These are phyloP conservation scores for Philopotamus ludificatus DNA, from an alignment of 1,140 invertebrate species.

Conservation along the genomic window DNA sequence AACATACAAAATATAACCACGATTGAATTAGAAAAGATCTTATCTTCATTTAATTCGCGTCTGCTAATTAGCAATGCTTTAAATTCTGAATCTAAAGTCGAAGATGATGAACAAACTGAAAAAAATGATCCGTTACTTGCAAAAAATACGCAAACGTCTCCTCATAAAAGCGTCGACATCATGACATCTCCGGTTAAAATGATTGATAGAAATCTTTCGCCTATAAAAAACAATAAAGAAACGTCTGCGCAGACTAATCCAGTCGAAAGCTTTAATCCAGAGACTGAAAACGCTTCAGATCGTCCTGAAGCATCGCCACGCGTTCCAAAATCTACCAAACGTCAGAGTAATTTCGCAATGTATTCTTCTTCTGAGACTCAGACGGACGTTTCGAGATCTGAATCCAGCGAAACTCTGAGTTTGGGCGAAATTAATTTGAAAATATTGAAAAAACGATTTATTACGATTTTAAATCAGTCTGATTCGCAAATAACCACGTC, in stretches of 20 bases:
- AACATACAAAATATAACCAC: slow-evolving; percentile 12
- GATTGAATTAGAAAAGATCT: neutral
- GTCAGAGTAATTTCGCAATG: neutral
- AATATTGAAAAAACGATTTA: slow-evolving; percentile 44
- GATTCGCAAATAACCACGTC: slow-evolving; percentile 22
- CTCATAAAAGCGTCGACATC: slow-evolving; percentile 45
- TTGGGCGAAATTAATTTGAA: slow-evolving; percentile 50
- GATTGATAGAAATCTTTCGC: slow-evolving; percentile 52
- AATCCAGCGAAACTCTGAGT: slow-evolving; percentile 47
- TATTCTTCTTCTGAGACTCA: slow-evolving; percentile 18
- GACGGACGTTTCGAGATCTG: slow-evolving; percentile 50
- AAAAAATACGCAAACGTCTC: slow-evolving; percentile 54
- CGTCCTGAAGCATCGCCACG: neutral
- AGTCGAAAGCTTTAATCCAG: neutral
- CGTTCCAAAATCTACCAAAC: neutral
- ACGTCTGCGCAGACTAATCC: slow-evolving; percentile 52
- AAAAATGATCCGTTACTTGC: slow-evolving; percentile 42
- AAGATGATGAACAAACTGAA: neutral
- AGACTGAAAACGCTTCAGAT: neutral
- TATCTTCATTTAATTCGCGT: slow-evolving; percentile 25
- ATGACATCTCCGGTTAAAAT: slow-evolving; percentile 53
- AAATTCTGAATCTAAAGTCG: neutral
- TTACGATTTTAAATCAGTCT: slow-evolving; percentile 40
- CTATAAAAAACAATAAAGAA: slow-evolving; percentile 44
- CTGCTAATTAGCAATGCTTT: slow-evolving; percentile 7